phyloP scores from a whole-genome alignment of 64 coral and sea anemone genomes.

The Astreopora myriophthalma region DNA sequence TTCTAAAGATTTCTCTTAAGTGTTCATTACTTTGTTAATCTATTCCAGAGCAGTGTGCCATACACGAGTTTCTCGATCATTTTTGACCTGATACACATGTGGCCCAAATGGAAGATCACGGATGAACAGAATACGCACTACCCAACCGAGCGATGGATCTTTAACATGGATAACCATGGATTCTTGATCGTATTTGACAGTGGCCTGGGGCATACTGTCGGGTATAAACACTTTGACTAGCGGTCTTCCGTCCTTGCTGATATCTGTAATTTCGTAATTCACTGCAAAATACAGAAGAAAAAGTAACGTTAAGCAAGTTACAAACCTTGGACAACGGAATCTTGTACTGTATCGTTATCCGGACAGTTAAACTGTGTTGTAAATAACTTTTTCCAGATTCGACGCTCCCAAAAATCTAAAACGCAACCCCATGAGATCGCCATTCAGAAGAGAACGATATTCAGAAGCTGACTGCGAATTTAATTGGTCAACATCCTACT shows the following conservation, averaged over 20 bases:
- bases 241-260: background rate
- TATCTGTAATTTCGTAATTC: background rate
- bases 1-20: too few species aligned
- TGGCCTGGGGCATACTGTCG: background rate
- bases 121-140: background rate
- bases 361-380: too few species aligned
- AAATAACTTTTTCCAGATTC: too few species aligned
- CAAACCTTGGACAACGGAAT: too few species aligned
- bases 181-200: background rate
- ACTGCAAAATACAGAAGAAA: background rate
- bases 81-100: background rate
- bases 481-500: too few species aligned
- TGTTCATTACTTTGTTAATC: background rate
- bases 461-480: too few species aligned
- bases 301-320: too few species aligned
- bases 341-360: too few species aligned
- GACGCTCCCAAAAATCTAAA: too few species aligned
- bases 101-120: background rate
- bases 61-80: background rate
- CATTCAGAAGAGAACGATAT: too few species aligned
- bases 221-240: background rate
- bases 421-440: too few species aligned
- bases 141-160: background rate
- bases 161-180: background rate
- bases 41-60: background rate